Base-by-base conservation (phyloP, 1,140 invertebrate species). In the Procambarus clarkii region DNA sequence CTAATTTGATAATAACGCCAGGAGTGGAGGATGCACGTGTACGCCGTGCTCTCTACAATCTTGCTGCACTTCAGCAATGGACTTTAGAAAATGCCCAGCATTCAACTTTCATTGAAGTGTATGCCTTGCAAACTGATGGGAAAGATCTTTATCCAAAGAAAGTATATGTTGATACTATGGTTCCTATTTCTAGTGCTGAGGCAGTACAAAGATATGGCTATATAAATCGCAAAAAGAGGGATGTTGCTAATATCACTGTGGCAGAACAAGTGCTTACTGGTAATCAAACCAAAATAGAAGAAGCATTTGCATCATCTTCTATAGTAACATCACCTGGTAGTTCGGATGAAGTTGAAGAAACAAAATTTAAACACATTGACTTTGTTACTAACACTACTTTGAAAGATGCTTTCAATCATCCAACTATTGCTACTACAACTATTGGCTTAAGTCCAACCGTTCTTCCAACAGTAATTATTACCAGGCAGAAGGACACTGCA, bases 61-160 rank as follows among this genome's bases (percentile, higher is more conserved):
- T 92, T 13, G 92, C 92, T 18, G 85, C 88, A 34, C 69, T 92
- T 7, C 92, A 90, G 54, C 54, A 92, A n/a, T 92, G 92, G 92
- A 79, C 89, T n/a, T 71, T 81, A 45, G 86, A 91, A 44, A 90
- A 92, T 83, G 88, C 84, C 44, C 86, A 81, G 11, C 85, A 88
- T 48, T 83, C 92, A n/a, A 79, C 92, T n/a, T 92, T 92, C 60
- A 81, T 92, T 69, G 85, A 92, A 81, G 82, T 92, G 60, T 91
- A 91, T 79, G 74, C 92, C 46, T 69, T 92, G n/a, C 83, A 92
- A 34, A 82, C 83, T 78, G 81, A 54, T 24, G 82, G 80, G 18
- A 44, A 54, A 1, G 77, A 58, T n/a, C 45, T 79, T 58, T 86
- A 80, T 50, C 50, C 71, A 13, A 86, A 86, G 45, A 91, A 92